Evolutionary conservation across 92 coral and sea anemone species (phyloP).

Genomic region (Epizoanthus scotinus): DNA sequence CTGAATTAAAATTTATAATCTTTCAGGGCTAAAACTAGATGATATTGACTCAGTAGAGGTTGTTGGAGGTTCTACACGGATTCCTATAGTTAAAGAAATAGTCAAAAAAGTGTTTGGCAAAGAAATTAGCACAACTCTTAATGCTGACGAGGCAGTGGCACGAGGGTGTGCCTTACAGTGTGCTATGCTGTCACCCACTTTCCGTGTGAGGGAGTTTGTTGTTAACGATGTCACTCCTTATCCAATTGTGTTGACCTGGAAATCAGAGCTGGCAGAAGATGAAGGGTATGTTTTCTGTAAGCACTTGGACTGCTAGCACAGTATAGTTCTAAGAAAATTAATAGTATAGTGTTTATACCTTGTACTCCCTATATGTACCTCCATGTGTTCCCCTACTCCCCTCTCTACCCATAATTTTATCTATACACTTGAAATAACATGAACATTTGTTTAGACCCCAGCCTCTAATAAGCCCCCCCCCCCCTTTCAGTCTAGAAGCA

Average conservation of each 20-base stretch:
- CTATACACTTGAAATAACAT: background rate
- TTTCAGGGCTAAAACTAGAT: slow-evolving; percentile 74
- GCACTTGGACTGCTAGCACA: background rate
- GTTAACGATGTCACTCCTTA: slow-evolving; percentile 88
- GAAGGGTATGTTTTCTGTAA: slow-evolving; percentile 71
- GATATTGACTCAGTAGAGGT: slow-evolving; percentile 92
- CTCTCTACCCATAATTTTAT: background rate
- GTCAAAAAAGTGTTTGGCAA: slow-evolving; percentile 75
- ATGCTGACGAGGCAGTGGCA: slow-evolving; percentile 97
- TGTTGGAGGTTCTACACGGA: slow-evolving; percentile 95
- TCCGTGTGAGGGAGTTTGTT: slow-evolving; percentile 92
- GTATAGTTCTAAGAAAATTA: background rate
- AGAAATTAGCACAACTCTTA: slow-evolving; percentile 89
- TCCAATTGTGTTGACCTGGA: slow-evolving; percentile 90
- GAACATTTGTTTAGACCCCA: no score
- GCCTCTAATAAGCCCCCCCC: no score
- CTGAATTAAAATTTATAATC: slow-evolving; percentile 6
- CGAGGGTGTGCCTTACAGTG: slow-evolving; percentile 99
- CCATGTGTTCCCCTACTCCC: no score
- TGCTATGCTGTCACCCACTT: slow-evolving; percentile 97
- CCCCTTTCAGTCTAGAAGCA: no score
- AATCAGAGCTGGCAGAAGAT: slow-evolving; percentile 84
- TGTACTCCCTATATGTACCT: no score
- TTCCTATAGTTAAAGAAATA: slow-evolving; percentile 77
- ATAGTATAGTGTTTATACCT: no score